Base-by-base conservation (phyloP, 2,888 invertebrate species). In the Drosophila nr. perissopoda region DNA sequence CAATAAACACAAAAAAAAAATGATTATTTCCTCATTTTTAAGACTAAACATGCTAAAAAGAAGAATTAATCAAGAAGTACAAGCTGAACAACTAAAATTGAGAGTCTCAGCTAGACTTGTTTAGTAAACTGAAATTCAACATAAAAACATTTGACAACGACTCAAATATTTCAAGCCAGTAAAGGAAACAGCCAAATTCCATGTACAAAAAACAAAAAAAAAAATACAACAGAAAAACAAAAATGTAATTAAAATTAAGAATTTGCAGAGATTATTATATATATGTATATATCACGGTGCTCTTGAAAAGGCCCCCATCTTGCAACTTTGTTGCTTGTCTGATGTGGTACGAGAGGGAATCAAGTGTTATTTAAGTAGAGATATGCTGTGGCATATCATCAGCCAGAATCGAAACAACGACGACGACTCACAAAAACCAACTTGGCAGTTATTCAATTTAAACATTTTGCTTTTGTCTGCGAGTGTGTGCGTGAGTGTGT, bases 391-490 rank as follows among this genome's bases (percentile, higher is more conserved):
- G 71, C 52, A 57, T 46, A 68, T 62, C 52, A 57, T 34, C 52
- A 60, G 57, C 46, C 53, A 76, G 67, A 51, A 76, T 59, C 64
- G 16, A 63, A 21, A 63, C 42, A 63, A 52, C 38, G 51, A 54
- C 53, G 59, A 65, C 53, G 59, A 70, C 29, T 21, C 46, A 46
- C 21, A 46, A 8, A 46, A 46, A 16, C 38, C 46, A 65, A 74
- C 48, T 74, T 64, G 78, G 53, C 74, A 77, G 74, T 27, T 58
- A 77, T 73, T 61, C 60, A 60, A 52, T 64, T 61, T 40, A 75
- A 75, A 38, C 63, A 75, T 59, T 74, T 54, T 58, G 81, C 73
- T 48, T 72, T 68, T 62, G 68, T 63, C 48, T 58, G 56, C 42
- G 21, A 65, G 40, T 48, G 53, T 62, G 38, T 70, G 59, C 21